Evolutionary conservation across 2,797 vertebrate genomes (phyloP), one percentile per base, ranked within the genome.

Genomic region (Darevskia nairensis): DNA sequence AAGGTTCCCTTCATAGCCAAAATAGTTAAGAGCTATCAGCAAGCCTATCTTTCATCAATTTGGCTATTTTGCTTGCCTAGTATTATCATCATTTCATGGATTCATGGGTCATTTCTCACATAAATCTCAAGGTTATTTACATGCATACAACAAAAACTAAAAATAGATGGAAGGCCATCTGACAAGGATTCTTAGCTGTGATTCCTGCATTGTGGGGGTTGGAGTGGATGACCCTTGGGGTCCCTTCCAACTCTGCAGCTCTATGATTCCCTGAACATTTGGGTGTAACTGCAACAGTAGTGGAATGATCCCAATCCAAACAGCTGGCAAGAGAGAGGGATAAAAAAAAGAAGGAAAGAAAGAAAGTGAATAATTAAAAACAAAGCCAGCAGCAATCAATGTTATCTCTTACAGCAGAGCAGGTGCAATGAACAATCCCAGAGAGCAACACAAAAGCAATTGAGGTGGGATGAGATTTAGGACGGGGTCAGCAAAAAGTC

Each of bases 331-430:
- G 1, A 44, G 39, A 0, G 10, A 11, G 8, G 39, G 21, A 72
- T 2, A 80, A 68, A 6, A 5, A 1, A 50, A 75, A 32, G 1
- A 8, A 17, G 4, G 11, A 39, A 44, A 76, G 23, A 64, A 44
- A 76, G 23, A 64, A 32, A 35, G 25, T 64, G 71, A 71, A 35
- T 82, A 66, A 77, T 88, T 88, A 66, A 89, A 85, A 86, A 17
- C 79, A 77, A 44, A 82, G 55, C 46, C 69, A 64, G 64, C 6
- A 32, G 35, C 79, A 71, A 69, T 81, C 88, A 82, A 77, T 82
- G 79, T 86, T 89, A 82, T 82, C 80, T 86, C 88, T 77, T 82
- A 11, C 64, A 69, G 77, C 72, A 68, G 61, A 3, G 59, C 69
- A 85, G 50, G 69, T 55, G 69, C 59, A 44, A 39, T 32, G 64